Evolutionary conservation across 2,113 vertebrate genomes (phyloP), one percentile per base, ranked within the genome.

Genomic region (Malaclemys terrapin): DNA sequence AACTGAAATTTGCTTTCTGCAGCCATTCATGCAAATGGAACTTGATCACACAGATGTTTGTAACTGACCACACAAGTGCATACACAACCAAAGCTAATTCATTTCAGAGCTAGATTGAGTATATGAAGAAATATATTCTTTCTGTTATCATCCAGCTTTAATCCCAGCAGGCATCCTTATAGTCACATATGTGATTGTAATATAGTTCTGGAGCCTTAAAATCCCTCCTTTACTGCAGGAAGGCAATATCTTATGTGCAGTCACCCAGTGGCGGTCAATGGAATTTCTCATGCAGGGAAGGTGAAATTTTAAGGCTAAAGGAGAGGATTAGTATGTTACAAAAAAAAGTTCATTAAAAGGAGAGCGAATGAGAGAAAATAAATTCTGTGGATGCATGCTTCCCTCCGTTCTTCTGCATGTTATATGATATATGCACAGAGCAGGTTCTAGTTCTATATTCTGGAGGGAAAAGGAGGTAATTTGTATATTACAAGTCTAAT

Each of bases 261-360:
- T 89, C 93, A 94, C 80, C 56, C 8, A 75, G 1, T 38, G 47
- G 2, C 85, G 84, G 6, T 72, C 0, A 92, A 86, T 88, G 0
- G 45, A n/a, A 54, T 38, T 86, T 84, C 16, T 80, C 89, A 50
- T 79, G 2, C 62, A 88, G 47, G 88, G 45, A 27, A 79, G 91
- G 47, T 17, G 75, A 84, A 82, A 93, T 76, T 76, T 91, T 52
- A 90, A 89, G 17, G 6, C 80, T 92, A 53, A 56, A 72, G 5
- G 4, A 82, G 56, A 76, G 38, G 38, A 20, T 80, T 69, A 5
- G 94, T 8, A 45, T 8, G 82, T 91, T 82, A 38, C 27, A 35
- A 84, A 76, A 25, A 90, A 89, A 22, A 42, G 8, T 69, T 89
- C 0, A 38, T 1, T 84, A 87, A 89, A 80, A 75, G 29, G 47